phyloP scores from a whole-genome alignment of 2,113 vertebrate genomes.

The Chrysemys picta region DNA sequence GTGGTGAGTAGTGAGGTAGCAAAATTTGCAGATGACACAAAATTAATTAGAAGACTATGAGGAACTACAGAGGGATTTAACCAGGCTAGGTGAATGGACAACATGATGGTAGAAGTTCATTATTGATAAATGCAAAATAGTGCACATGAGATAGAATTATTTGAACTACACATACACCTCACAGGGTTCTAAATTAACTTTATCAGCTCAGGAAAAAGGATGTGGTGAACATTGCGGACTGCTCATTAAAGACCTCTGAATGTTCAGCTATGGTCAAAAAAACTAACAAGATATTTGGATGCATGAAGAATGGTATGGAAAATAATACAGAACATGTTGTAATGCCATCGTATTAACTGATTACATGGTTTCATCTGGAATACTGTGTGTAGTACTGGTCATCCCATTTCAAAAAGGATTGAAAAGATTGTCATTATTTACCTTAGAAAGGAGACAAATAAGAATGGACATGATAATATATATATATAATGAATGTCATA shows the following conservation, averaged over 20 bases:
- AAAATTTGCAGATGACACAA: no score
- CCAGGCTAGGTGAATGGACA: no score
- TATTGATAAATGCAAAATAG: not conserved
- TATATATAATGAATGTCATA: not conserved
- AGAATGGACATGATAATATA: not conserved
- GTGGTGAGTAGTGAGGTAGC: no score
- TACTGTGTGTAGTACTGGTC: slow-evolving; percentile 23
- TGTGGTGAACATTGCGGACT: slow-evolving; percentile 64
- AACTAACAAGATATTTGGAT: slow-evolving; percentile 55
- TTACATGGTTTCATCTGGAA: not conserved
- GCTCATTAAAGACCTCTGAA: slow-evolving; percentile 50
- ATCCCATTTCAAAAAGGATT: slow-evolving; percentile 13
- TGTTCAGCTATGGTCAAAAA: slow-evolving; percentile 61
- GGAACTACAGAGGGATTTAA: no score
- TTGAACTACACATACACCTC: slow-evolving; percentile 17
- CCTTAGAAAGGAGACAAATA: not conserved
- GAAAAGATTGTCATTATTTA: not conserved
- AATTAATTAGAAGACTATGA: no score
- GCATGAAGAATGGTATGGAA: slow-evolving; percentile 65
- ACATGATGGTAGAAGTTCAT: no score
- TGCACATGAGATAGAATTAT: not conserved
- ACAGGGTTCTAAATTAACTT: slow-evolving; percentile 63
- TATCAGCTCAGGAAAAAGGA: slow-evolving; percentile 61
- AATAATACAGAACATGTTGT: slow-evolving; percentile 45
- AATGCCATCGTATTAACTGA: slow-evolving; percentile 29